phyloP scores from a whole-genome alignment of 2,888 invertebrate species.

The Chaetoderma sp. region DNA sequence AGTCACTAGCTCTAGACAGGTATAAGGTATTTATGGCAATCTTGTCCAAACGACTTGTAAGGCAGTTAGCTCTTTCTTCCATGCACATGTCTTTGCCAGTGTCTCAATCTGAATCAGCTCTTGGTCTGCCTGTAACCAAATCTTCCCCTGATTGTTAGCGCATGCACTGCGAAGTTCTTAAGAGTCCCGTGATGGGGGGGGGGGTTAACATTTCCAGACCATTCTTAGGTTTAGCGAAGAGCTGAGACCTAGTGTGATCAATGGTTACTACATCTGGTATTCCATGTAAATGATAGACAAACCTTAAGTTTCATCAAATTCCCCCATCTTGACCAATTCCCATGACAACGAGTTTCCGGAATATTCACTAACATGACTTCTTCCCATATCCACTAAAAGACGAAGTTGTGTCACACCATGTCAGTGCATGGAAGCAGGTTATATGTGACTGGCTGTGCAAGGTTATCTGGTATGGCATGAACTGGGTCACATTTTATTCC shows the following conservation, averaged over 20 bases:
- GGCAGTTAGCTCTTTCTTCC: no score
- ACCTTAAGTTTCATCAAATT: constrained; percentile 6
- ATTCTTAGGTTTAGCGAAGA: no score
- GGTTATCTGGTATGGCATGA: no score
- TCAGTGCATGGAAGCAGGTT: constrained; percentile 14
- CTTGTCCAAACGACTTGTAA: no score
- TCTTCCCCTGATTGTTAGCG: constrained; percentile 28
- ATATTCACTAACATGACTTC: constrained; percentile 24
- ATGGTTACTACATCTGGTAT: constrained; percentile 7
- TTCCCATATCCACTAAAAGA: constrained; percentile 25
- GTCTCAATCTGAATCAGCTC: no score
- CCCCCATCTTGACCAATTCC: constrained; percentile 17
- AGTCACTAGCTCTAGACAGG: no score
- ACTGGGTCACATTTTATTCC: no score
- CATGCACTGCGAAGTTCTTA: constrained; percentile 19
- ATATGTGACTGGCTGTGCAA: no score
- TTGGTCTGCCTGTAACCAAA: constrained; percentile 23
- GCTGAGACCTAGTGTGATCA: no score
- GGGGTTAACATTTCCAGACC: constrained; percentile 3
- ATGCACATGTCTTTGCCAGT: no score
- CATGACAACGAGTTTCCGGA: constrained; percentile 4
- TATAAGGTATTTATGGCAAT: no score
- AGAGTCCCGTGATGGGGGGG: constrained; percentile 26
- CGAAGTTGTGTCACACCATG: constrained; percentile 22
- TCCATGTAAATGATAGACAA: constrained; percentile 23